phyloP scores from a whole-genome alignment of 2,888 invertebrate species.

The Tipula helvola region DNA sequence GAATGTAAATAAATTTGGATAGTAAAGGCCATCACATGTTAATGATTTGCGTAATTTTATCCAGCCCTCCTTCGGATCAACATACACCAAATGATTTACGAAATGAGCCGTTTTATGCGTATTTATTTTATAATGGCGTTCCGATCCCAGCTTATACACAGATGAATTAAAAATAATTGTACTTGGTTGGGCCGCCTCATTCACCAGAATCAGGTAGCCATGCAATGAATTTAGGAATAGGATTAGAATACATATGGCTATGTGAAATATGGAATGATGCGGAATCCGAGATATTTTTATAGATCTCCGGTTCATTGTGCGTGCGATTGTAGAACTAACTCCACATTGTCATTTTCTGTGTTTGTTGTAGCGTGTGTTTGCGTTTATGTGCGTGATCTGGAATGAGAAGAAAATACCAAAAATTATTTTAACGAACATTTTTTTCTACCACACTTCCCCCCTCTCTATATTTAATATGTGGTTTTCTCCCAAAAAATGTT shows the following conservation, averaged over 20 bases:
- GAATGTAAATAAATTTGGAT: conserved; percentile 74
- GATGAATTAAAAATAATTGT: conserved; percentile 65
- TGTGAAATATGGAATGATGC: neutral
- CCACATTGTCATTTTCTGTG: neutral
- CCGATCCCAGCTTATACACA: conserved; percentile 66
- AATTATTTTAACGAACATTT: neutral
- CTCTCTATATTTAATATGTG: neutral
- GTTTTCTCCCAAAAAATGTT: neutral
- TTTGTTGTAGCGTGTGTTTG: neutral
- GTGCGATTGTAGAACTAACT: neutral
- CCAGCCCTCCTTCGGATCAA: conserved; percentile 61
- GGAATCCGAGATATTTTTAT: neutral
- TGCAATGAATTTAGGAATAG: conserved; percentile 13
- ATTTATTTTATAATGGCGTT: conserved; percentile 66
- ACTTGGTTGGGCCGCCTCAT: conserved; percentile 47
- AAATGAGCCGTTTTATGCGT: conserved; percentile 70
- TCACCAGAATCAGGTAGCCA: conserved; percentile 46
- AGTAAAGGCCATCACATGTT: conserved; percentile 67
- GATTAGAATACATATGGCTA: neutral
- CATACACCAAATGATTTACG: conserved; percentile 63
- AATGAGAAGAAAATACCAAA: neutral
- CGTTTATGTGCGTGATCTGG: neutral
- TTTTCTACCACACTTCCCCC: neutral
- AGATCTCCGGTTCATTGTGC: neutral
- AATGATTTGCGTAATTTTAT: conserved; percentile 59